Evolutionary conservation across 2,113 vertebrate genomes (phyloP).

Genomic region (Naja naja): DNA sequence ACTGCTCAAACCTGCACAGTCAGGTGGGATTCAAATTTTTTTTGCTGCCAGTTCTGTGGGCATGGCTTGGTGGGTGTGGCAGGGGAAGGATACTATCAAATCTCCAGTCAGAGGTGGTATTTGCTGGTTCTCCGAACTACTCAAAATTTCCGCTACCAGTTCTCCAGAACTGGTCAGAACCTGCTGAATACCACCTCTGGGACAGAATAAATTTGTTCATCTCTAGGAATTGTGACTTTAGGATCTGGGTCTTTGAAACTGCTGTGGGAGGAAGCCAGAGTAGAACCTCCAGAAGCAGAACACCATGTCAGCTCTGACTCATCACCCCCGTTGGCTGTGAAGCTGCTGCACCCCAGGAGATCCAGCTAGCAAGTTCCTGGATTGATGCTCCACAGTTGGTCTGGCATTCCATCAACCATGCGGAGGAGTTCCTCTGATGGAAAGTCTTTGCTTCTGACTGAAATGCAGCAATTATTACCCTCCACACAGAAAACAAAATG

Average conservation of each 20-base stretch:
- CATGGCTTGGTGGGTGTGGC: too few relatives aligned
- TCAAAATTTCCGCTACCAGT: too few relatives aligned
- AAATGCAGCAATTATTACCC: neutral
- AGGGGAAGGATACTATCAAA: too few relatives aligned
- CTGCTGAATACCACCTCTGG: too few relatives aligned
- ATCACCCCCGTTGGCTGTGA: neutral
- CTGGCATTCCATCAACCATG: neutral
- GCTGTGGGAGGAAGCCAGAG: neutral
- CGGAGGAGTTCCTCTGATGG: neutral
- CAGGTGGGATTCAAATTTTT: too few relatives aligned
- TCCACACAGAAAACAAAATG: neutral
- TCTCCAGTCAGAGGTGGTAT: too few relatives aligned
- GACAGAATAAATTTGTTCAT: neutral
- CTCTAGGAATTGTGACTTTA: neutral
- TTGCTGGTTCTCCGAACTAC: too few relatives aligned
- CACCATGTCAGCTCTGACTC: neutral
- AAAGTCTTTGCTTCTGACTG: neutral
- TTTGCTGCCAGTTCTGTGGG: too few relatives aligned
- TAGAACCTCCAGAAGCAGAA: neutral
- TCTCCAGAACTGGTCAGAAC: too few relatives aligned
- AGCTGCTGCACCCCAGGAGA: neutral
- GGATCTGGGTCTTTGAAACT: neutral
- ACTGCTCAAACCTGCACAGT: neutral
- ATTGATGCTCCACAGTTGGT: neutral
- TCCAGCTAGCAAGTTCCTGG: neutral